Evolutionary conservation across 2,888 invertebrate species (phyloP), one percentile per base, ranked within the genome.

Genomic region (Aspidapion aeneum): DNA sequence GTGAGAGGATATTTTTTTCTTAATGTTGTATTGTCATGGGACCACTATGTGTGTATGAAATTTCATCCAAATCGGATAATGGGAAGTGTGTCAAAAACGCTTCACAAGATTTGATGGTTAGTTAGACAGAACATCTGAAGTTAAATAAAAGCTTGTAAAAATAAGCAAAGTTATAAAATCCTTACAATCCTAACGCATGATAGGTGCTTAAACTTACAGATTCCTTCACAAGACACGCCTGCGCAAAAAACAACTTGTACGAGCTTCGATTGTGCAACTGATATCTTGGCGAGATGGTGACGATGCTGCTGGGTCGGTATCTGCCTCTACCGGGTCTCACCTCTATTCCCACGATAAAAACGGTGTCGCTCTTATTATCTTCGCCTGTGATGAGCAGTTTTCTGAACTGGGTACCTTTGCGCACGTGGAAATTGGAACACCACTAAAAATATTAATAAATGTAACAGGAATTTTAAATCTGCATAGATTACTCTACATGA

Each of bases 281-380:
- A 82, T 91, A 98, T 69, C 96, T 85, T 49, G 98, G 96, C 17
- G 96, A 91, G 71, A 98, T 86, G 2, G 95, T 95, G 35, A 97
- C 92, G 71, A 98, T 92, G 77, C 90, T 93, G 22, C 98, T 97
- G 74, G 90, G 89, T 7, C 92, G 85, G 82, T 98, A 96, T 71
- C 93, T 86, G 3, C 96, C 96, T 71, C 93, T 87, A 0, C 97
- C 98, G 55, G 88, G 86, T 63, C 94, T 86, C 60, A 96, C 91
- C 74, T 94, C 90, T 68, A 98, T 91, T 63, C 98, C 98, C 73
- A 98, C 90, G 62, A 91, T 85, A 79, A 89, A 93, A 63, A 93
- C 90, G 69, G 87, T 83, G 72, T 90, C 89, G 66, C 91, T 87
- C 74, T 87, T 80, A 65, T 85, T 84, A 69, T 87, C 86, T 18